phyloP scores from a whole-genome alignment of 2,888 invertebrate genomes.

The Ophioninae sp. region DNA sequence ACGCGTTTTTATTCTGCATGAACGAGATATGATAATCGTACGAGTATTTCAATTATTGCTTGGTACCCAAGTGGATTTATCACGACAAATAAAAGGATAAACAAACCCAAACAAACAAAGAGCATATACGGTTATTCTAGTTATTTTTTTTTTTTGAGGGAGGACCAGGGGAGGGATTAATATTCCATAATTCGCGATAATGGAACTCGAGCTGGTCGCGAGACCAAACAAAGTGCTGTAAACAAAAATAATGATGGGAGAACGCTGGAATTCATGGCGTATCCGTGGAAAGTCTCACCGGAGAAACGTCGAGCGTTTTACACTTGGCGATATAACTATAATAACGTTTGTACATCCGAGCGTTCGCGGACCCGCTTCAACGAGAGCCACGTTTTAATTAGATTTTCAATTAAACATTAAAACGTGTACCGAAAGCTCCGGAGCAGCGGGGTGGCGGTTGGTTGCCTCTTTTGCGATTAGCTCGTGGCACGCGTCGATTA shows the following conservation, averaged over 20 bases:
- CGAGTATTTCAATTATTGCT: too few species aligned
- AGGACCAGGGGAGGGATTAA: too few species aligned
- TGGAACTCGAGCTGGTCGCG: neutral
- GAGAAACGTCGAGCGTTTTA: slow-evolving; percentile 1
- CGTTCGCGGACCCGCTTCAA: neutral
- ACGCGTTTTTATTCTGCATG: too few species aligned
- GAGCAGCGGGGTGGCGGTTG: slow-evolving; percentile 19
- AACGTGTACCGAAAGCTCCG: slow-evolving; percentile 68
- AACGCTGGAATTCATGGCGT: slow-evolving; percentile 6
- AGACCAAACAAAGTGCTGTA: neutral
- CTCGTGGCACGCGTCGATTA: slow-evolving; percentile 69
- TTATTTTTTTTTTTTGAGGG: neutral
- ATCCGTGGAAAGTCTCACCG: slow-evolving; percentile 21
- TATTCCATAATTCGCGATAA: neutral
- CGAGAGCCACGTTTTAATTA: slow-evolving; percentile 68
- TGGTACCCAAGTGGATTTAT: too few species aligned
- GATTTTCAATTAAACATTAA: slow-evolving; percentile 74
- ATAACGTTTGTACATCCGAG: slow-evolving; percentile 33
- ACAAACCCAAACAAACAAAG: neutral
- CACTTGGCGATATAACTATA: slow-evolving; percentile 10
- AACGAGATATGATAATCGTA: too few species aligned
- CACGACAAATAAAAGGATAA: too few species aligned
- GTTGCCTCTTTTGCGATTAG: slow-evolving; percentile 65
- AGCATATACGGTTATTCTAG: too few species aligned
- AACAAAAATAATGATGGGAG: slow-evolving; percentile 12